Evolutionary conservation across 2,888 invertebrate genomes (phyloP).

Genomic region (Campopleginae sp.): DNA sequence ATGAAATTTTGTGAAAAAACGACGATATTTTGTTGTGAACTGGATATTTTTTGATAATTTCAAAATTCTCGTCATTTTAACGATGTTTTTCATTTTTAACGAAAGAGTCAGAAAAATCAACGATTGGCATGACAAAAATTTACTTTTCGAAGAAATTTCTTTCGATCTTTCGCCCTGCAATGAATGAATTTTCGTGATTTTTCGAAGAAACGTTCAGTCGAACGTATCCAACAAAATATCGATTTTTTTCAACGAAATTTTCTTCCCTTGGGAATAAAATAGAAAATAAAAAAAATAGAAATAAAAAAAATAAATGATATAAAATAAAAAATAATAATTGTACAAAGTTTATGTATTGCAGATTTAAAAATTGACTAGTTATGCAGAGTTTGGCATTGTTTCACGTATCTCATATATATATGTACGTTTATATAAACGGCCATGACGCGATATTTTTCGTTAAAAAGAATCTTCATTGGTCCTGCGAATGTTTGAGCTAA

Average conservation of each 20-base stretch:
- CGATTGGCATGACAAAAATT: no score
- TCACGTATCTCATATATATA: conserved; percentile 14
- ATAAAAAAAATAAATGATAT: conserved; percentile 30
- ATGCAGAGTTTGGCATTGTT: conserved; percentile 67
- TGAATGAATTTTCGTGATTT: no score
- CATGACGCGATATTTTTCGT: conserved; percentile 21
- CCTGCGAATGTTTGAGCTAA: conserved; percentile 40
- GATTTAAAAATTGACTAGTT: conserved; percentile 66
- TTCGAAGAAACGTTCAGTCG: no score
- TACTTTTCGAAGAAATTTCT: no score
- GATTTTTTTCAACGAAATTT: no score
- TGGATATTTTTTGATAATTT: no score
- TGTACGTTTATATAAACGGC: conserved; percentile 29
- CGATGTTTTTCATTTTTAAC: no score
- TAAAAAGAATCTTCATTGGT: background rate
- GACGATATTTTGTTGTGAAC: no score
- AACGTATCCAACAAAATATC: no score
- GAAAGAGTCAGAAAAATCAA: no score
- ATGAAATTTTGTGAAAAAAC: conserved; percentile 2
- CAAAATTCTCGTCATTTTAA: no score
- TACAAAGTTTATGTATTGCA: conserved; percentile 32
- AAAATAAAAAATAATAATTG: conserved; percentile 37
- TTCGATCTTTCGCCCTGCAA: no score
- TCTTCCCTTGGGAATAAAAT: conserved; percentile 27
- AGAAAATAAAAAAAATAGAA: conserved; percentile 21